Conservation (phyloP, 2,888 invertebrate species). For the Patella pellucida region DNA sequence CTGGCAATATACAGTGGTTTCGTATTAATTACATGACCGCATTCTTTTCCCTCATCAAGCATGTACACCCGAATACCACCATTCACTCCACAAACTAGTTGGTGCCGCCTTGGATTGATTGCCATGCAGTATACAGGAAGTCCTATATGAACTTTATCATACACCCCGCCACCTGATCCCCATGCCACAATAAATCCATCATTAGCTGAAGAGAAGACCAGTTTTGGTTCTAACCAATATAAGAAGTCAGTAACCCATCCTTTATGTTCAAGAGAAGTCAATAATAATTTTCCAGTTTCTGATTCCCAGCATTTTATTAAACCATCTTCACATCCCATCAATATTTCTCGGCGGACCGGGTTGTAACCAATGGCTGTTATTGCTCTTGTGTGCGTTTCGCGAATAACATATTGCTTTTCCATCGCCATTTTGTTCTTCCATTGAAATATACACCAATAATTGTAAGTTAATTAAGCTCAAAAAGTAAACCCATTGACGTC, state of each 20-base stretch:
- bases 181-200: conserved; percentile 66
- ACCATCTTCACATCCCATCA: conserved; percentile 71
- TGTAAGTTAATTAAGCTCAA: too few species aligned
- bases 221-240: conserved; percentile 66
- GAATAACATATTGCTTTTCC: conserved; percentile 65
- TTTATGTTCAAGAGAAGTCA: conserved; percentile 62
- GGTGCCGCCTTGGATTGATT: conserved; percentile 62
- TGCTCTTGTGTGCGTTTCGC: conserved; percentile 64
- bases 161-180: conserved; percentile 59
- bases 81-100: conserved; percentile 68
- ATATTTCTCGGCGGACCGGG: conserved; percentile 65
- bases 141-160: conserved; percentile 63
- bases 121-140: conserved; percentile 69
- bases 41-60: conserved; percentile 65
- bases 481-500: too few species aligned
- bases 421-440: conserved; percentile 62
- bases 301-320: conserved; percentile 67
- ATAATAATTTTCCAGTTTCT: conserved; percentile 63
- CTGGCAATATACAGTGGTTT: conserved; percentile 54
- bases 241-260: conserved; percentile 71
- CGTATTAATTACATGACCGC: conserved; percentile 64
- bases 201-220: conserved; percentile 68
- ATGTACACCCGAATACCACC: conserved; percentile 64
- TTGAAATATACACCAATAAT: too few species aligned
- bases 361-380: conserved; percentile 69